phyloP scores from a whole-genome alignment of 2,113 vertebrate genomes.

The Ovis canadensis region DNA sequence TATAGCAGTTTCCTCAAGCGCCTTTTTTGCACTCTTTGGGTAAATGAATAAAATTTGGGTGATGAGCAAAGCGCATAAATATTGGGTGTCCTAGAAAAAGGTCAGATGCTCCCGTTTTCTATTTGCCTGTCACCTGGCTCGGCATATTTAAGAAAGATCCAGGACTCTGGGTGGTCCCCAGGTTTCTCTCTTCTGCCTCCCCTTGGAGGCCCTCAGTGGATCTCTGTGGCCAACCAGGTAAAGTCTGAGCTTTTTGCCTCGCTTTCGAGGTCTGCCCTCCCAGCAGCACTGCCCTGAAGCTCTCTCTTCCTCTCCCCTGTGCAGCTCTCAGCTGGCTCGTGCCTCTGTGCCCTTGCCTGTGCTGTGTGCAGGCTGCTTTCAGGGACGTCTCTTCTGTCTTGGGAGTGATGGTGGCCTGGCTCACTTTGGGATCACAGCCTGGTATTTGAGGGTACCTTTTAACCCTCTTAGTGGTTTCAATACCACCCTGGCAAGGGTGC shows the following conservation, averaged over 20 bases:
- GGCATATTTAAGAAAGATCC: not conserved
- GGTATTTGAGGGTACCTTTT: not conserved
- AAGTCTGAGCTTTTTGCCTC: not conserved
- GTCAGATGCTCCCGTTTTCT: not conserved
- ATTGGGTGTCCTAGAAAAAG: slow-evolving; percentile 58
- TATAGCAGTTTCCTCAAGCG: slow-evolving; percentile 70
- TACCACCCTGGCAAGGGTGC: not conserved
- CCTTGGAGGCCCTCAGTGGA: not conserved
- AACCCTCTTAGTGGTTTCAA: not conserved
- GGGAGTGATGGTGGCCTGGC: not conserved
- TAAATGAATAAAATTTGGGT: slow-evolving; percentile 65
- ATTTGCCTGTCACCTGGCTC: not conserved
- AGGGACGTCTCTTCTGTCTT: not conserved
- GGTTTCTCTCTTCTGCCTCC: not conserved
- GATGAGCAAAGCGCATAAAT: slow-evolving; percentile 16
- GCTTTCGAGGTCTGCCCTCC: not conserved
- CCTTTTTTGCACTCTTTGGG: slow-evolving; percentile 61
- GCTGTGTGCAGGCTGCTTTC: not conserved
- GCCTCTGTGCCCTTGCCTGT: not conserved
- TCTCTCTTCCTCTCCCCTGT: not conserved
- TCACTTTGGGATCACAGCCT: not conserved
- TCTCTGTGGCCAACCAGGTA: not conserved
- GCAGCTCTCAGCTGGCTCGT: accelerated
- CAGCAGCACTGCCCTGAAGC: not conserved
- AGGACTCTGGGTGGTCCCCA: slow-evolving; percentile 55